Base-by-base conservation (phyloP, 2,888 invertebrate genomes). In the Protonemura montana region DNA sequence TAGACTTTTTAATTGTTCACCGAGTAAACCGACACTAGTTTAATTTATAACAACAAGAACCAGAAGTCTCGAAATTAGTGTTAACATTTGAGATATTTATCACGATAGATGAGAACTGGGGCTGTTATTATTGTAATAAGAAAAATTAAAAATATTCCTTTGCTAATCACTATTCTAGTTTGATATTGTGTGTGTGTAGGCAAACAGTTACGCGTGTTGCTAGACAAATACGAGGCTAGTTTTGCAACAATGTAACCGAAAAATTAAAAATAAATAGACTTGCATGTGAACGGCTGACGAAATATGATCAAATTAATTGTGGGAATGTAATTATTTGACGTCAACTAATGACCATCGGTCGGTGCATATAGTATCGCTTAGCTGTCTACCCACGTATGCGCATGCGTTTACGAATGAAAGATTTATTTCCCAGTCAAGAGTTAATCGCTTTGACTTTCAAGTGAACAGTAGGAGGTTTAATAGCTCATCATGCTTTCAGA, bases 91-190 rank as follows among this genome's bases (percentile, higher is more conserved):
- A 78, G 78, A 59, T 83, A 35, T n/a, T 83, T 35, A 83, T 83
- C 82, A 42, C 42, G 35, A 27, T 42, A 83, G 41, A 83, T 83
- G 82, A 41, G 82, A 83, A 83, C 41, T 83, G 41, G 82, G 82
- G 26, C 41, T 83, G 41, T 59, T 59, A 59, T 10, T 59, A 59
- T 59, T 21, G 21, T 21, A 2, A 16, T 59, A 59, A 59, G 21
- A 59, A 26, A 16, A 2, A 16, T 59, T 16, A 59, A 59, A 59
- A 26, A 16, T n/a, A 41, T 83, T 83, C 82, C 42, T 81, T 29
- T 16, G 21, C 81, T 29, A 83, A 83, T 83, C 42, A 83, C 35
- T 0, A 83, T 26, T 7, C 42, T 78, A 10, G 26, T 25, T 27
- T 27, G 2, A 78, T n/a, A n/a, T n/a, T n/a, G n/a, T n/a, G n/a